Base-by-base conservation (phyloP, 2,888 invertebrate species). In the Diarsia mendica region DNA sequence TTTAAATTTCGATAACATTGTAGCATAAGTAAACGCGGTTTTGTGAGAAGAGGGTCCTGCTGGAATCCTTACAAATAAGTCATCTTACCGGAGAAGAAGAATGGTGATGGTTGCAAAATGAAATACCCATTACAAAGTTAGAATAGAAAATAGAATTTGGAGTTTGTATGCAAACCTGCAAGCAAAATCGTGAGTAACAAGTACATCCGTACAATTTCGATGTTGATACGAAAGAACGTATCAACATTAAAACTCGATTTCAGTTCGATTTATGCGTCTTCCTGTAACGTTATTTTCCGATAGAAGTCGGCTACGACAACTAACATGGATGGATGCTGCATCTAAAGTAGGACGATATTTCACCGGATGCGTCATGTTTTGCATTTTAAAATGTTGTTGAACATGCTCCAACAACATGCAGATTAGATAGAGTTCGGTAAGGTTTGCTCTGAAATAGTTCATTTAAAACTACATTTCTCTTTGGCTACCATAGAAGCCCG, bases 241-340 rank as follows among this genome's bases (percentile, higher is more conserved):
- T 28, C n/a, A 18, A 64, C 44, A 33, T 46, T 20, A n/a, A 28
- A 65, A 65, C 15, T 65, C 65, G 44, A 71, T 71, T 9, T 33
- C 46, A 4, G 71, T 39, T 39, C n/a, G 53, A 46, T 48, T 48
- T 48, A 48, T 72, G 33, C 53, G 33, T 10, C 46, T 65, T 49
- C n/a, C 18, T 23, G 46, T 20, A n/a, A 58, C 5, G 28, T n/a
- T 23, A 72, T 58, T 55, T 58, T 48, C 33, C 13, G n/a, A 20
- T 48, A 48, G 67, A 63, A 51, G 9, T 18, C 44, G 10, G 11
- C 33, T 13, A 28, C 44, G 49, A 39, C 55, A 23, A 23, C 39
- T 44, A 60, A 49, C 20, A 28, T 23, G 58, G 20, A 33, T 55
- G 46, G 39, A 58, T 39, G 8, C 48, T 58, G 58, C 60, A 58